Conservation (phyloP, 2,888 invertebrate genomes). For the Euzetes globulus region DNA sequence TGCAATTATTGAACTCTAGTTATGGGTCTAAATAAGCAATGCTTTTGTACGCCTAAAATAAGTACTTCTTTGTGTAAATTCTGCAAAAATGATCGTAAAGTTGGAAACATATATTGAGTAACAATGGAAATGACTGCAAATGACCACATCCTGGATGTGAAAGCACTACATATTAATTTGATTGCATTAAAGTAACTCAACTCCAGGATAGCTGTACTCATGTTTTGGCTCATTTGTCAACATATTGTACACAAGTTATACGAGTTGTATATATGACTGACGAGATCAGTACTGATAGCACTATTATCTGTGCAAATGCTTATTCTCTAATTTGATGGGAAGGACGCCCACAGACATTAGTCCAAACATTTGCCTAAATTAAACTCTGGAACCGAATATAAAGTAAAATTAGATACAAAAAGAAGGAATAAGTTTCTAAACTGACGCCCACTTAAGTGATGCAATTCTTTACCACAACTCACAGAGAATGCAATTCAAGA, state of each 20-base stretch:
- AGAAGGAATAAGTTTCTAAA: not conserved
- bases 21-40: not conserved
- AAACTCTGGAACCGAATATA: not conserved
- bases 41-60: constrained; percentile 17
- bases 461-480: not conserved
- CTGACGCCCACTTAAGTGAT: constrained; percentile 9
- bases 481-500: not conserved
- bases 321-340: constrained; percentile 11
- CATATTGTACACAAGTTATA: constrained; percentile 1
- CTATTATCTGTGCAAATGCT: not conserved
- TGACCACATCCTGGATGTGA: constrained; percentile 25
- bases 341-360: constrained; percentile 25
- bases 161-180: not conserved
- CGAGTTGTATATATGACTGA: not conserved
- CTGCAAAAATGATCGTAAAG: not conserved
- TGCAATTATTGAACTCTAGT: not conserved
- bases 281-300: not conserved
- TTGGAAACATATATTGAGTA: not conserved
- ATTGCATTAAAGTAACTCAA: constrained; percentile 6
- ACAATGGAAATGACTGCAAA: constrained; percentile 13
- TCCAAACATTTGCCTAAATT: constrained; percentile 6
- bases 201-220: not conserved
- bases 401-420: not conserved
- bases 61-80: constrained; percentile 20
- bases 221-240: constrained; percentile 16